Evolutionary conservation across 2,113 vertebrate species (phyloP), one percentile per base, ranked within the genome.

Genomic region (Eolophus roseicapilla): DNA sequence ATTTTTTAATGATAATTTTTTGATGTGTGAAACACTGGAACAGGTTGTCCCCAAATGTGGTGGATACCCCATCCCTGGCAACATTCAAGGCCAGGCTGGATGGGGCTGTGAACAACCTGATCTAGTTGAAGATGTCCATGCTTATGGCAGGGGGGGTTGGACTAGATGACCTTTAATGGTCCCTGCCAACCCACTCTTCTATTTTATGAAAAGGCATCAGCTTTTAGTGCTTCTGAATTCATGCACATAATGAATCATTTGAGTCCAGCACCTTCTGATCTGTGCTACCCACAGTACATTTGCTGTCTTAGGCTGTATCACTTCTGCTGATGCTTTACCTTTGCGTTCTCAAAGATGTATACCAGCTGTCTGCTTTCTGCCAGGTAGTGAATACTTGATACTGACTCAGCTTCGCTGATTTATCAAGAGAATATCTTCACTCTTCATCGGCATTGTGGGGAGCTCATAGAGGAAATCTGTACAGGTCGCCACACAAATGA

Each of bases 401-500:
- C 35, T 93, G 76, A 79, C 41, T 96, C 57, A 90, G 39, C 60
- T 64, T 74, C 62, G 49, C 37, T 59, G n/a, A 57, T 76, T 69
- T 86, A 46, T 65, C 55, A 65, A n/a, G 47, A 77, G 31, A 17
- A 2, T 68, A 43, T 86, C 37, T 83, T 92, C 23, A 39, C 4
- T 90, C 14, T 65, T 76, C 44, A 2, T 77, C 33, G 78, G 3
- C 29, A 37, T 8, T 82, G 47, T 60, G 69, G 31, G 60, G 63
- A 76, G 10, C 50, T 87, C 43, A 18, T 29, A 73, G 49, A 67
- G 74, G 49, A 84, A 73, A 82, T 85, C 31, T 80, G 70, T 74
- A 35, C 64, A 65, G 93, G 89, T 93, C 81, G 63, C 71, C 84
- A 77, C 84, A 52, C 78, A 90, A 94, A 94, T 80, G 41, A 91